Evolutionary conservation across 2,888 invertebrate species (phyloP).

Genomic region (Diloba caeruleocephala): DNA sequence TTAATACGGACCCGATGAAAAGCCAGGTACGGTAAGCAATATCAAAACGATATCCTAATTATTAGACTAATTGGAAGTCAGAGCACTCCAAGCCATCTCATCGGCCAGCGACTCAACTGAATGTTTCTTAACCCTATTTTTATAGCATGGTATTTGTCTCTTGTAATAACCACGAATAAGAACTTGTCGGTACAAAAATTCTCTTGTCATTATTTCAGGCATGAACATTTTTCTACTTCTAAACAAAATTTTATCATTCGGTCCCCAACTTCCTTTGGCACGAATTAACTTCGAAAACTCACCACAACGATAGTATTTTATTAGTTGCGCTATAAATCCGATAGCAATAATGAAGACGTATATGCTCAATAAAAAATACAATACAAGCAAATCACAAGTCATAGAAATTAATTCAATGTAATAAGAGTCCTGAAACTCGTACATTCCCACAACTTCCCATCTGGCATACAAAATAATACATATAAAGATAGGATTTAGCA

Average conservation of each 20-base stretch:
- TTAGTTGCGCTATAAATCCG: conserved; percentile 63
- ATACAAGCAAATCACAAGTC: conserved; percentile 59
- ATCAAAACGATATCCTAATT: conserved; percentile 9
- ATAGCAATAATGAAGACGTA: conserved; percentile 65
- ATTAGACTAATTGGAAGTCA: conserved; percentile 71
- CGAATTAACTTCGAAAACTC: conserved; percentile 56
- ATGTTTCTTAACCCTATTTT: conserved; percentile 14
- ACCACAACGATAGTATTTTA: conserved; percentile 51
- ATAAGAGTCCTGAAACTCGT: conserved; percentile 59
- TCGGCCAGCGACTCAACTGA: conserved; percentile 43
- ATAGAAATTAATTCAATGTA: conserved; percentile 52
- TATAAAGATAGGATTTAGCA: conserved; percentile 72
- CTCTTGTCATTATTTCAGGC: conserved; percentile 85
- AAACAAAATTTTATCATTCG: conserved; percentile 70
- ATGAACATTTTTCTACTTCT: conserved; percentile 84
- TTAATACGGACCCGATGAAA: conserved; percentile 98
- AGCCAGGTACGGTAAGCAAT: conserved; percentile 92
- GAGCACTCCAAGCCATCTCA: conserved; percentile 67
- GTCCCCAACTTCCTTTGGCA: conserved; percentile 77
- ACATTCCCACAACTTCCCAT: conserved; percentile 48
- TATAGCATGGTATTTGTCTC: conserved; percentile 26
- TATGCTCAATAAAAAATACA: conserved; percentile 63
- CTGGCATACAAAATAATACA: conserved; percentile 55
- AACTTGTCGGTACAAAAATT: conserved; percentile 84
- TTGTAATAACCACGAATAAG: conserved; percentile 75